Base-by-base conservation (phyloP, 1,140 invertebrate genomes). In the Philotrypesis tridentata region DNA sequence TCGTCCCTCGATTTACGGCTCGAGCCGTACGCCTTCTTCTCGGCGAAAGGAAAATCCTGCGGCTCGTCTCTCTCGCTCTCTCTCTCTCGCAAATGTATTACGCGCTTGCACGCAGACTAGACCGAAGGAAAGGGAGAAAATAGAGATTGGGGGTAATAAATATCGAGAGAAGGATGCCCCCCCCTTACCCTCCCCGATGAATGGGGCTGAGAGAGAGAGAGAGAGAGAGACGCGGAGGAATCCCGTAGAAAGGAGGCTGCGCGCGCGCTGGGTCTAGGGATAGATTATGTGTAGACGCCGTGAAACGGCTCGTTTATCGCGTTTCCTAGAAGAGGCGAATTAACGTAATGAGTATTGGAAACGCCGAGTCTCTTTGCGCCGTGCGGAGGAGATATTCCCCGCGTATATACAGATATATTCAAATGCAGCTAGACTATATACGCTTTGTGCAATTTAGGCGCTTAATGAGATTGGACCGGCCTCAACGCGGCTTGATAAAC, bases 21-120 rank as follows among this genome's bases (percentile, higher is more conserved):
- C 60, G 70, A 76, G 48, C 37, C 61, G 40, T n/a, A n/a, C 72
- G 72, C 82, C 82, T 73, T n/a, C n/a, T n/a, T n/a, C n/a, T 78
- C 31, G 48, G 37, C 60, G 82, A 70, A 72, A 73, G 40, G 68
- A 72, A 82, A 85, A 85, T 84, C 48, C 40, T 43, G 43, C 14
- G 48, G 21, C 7, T 55, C 17, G 0, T 17, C n/a, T n/a, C n/a
- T 55, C 21, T 0, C 21, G 21, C 33, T 37, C 33, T 37, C 33
- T 37, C 33, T 55, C 7, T 55, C 2, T 55, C 48, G 6, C 40
- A 5, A n/a, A n/a, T 55, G 17, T n/a, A 55, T 43, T 43, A 43
- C 40, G 40, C n/a, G n/a, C 4, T 21, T 17, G 17, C 21, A 55
- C 21, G 9, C 9, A 37, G 9, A 37, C 9, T 9, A n/a, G 21